A percentile compares a stretch with the other conserved stretches of the same genome.
phyloP scores from a whole-genome alignment of 2,113 vertebrate genomes.

The Siphamia tubifer region DNA sequence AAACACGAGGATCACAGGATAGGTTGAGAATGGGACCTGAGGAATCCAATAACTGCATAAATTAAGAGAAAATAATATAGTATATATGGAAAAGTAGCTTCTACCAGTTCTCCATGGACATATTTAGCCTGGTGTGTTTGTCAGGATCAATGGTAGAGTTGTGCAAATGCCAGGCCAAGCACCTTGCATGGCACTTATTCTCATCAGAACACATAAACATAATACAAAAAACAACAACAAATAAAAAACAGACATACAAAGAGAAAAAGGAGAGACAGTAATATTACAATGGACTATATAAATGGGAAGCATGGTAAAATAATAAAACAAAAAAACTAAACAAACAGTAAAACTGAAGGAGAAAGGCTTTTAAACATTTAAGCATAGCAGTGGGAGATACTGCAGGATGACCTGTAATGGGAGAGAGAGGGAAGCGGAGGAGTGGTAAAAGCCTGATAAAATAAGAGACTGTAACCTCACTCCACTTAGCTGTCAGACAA shows the following conservation, averaged over 20 bases:
- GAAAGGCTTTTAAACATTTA: slow-evolving; percentile 78
- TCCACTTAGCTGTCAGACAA: slow-evolving; percentile 63
- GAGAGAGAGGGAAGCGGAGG: slow-evolving; percentile 33
- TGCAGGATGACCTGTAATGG: slow-evolving; percentile 63
- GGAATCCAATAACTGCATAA: slow-evolving; percentile 37
- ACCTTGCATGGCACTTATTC: slow-evolving; percentile 76
- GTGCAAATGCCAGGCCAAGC: slow-evolving; percentile 79
- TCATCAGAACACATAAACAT: slow-evolving; percentile 23
- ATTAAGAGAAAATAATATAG: neutral
- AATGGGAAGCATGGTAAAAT: slow-evolving; percentile 52
- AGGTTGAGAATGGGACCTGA: slow-evolving; percentile 2
- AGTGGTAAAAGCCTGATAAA: slow-evolving; percentile 71
- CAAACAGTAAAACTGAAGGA: slow-evolving; percentile 67
- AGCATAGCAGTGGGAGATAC: slow-evolving; percentile 44
- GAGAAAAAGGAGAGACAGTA: slow-evolving; percentile 20
- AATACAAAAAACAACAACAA: neutral
- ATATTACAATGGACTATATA: slow-evolving; percentile 39
- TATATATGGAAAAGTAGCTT: slow-evolving; percentile 1
- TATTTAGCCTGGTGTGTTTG: slow-evolving; percentile 34
- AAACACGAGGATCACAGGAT: slow-evolving; percentile 38
- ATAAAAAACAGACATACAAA: slow-evolving; percentile 10
- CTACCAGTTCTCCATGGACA: slow-evolving; percentile 28
- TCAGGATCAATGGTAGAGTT: slow-evolving; percentile 81
- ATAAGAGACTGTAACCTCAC: slow-evolving; percentile 64
- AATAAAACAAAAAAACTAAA: slow-evolving; percentile 73